Evolutionary conservation across 1,140 invertebrate genomes (phyloP).

Genomic region (Alviniconcha marisindica): DNA sequence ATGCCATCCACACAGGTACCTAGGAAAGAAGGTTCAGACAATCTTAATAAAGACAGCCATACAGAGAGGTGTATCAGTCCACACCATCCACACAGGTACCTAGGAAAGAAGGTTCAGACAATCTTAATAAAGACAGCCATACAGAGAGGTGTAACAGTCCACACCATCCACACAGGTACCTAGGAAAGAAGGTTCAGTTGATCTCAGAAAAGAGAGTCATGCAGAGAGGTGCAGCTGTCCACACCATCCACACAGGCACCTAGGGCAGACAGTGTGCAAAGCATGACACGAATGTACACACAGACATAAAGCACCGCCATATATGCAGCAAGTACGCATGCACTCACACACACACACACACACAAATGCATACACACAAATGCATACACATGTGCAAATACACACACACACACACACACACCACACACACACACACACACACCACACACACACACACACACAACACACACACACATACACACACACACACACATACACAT

Average conservation of each 20-base stretch:
- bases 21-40: no score
- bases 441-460: no score
- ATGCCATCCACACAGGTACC: not conserved
- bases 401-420: not conserved
- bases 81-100: conserved; percentile 89
- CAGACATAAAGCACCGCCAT: no score
- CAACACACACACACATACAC: no score
- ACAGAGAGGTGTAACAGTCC: conserved; percentile 55
- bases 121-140: conserved; percentile 49
- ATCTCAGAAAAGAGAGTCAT: no score
- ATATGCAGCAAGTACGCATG: no score
- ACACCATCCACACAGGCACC: not conserved
- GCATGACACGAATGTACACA: no score
- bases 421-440: no score
- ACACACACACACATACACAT: no score
- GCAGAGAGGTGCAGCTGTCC: no score
- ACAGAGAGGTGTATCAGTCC: conserved; percentile 55
- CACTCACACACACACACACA: no score
- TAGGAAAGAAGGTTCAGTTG: conserved; percentile 63
- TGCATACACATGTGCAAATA: not conserved
- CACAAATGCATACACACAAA: conserved; percentile 2
- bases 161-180: conserved; percentile 89
- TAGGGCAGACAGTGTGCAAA: not conserved
- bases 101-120: no score
- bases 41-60: conserved; percentile 49